Evolutionary conservation across 2,888 invertebrate species (phyloP).

Genomic region (Nomada ferruginata): DNA sequence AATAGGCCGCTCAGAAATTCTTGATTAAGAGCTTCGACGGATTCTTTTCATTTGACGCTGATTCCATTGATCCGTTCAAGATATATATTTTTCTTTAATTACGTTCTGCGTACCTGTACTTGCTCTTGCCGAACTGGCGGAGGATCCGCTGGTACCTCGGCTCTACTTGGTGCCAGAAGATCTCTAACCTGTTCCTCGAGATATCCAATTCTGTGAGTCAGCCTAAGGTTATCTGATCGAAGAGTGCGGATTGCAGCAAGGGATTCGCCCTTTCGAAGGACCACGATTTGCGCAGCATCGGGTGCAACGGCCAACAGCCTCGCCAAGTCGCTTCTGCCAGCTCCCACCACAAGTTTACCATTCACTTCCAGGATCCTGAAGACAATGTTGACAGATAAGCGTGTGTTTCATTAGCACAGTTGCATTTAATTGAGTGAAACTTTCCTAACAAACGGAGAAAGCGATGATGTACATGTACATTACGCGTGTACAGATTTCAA

Average conservation of each 20-base stretch:
- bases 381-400: slow-evolving; percentile 37
- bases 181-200: slow-evolving; percentile 92
- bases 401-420: neutral
- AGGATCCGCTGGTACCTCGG: slow-evolving; percentile 70
- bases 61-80: too few species aligned
- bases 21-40: too few species aligned
- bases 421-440: slow-evolving; percentile 2
- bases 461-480: neutral
- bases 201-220: slow-evolving; percentile 95
- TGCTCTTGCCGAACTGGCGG: slow-evolving; percentile 76
- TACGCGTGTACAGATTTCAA: too few species aligned
- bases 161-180: slow-evolving; percentile 77
- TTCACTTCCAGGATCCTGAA: slow-evolving; percentile 92
- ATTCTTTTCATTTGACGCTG: too few species aligned
- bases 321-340: slow-evolving; percentile 89
- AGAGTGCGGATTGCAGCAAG: slow-evolving; percentile 83
- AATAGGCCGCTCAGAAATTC: neutral
- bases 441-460: neutral
- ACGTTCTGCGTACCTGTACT: slow-evolving; percentile 76
- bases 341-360: slow-evolving; percentile 90
- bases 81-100: neutral
- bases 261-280: slow-evolving; percentile 85
- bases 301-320: slow-evolving; percentile 88
- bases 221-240: slow-evolving; percentile 91
- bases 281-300: slow-evolving; percentile 88